Conservation (phyloP, 2,797 vertebrate genomes). For the Cercopithecus diana region DNA sequence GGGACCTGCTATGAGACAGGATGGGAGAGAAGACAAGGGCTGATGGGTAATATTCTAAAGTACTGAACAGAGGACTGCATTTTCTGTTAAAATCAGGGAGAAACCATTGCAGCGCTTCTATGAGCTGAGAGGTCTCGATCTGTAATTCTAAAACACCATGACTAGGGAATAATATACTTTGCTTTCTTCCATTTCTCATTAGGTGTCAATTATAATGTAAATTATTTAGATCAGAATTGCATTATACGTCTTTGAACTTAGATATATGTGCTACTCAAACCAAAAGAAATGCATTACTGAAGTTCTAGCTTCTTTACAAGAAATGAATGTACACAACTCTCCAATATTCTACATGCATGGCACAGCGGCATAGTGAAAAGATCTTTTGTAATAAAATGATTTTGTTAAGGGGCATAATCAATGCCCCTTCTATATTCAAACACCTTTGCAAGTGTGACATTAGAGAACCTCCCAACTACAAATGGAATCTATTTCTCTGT, state of each 20-base stretch:
- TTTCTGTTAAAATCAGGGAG: background rate
- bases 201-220: background rate
- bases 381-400: background rate
- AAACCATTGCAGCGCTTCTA: background rate
- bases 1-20: rapidly evolving
- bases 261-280: background rate
- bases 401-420: background rate
- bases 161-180: rapidly evolving
- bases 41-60: too few relatives aligned
- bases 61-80: rapidly evolving
- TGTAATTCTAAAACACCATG: background rate
- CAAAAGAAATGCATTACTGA: background rate
- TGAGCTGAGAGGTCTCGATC: background rate
- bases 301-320: background rate
- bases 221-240: background rate
- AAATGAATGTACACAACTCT: background rate
- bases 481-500: background rate
- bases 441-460: background rate
- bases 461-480: background rate
- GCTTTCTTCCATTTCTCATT: background rate
- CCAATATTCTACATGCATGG: background rate
- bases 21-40: background rate
- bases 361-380: background rate
- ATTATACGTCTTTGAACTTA: background rate
- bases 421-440: background rate